Percentiles rank a stretch among this genome's conserved stretches.
Conservation (phyloP, 1,140 invertebrate genomes). For the Gonioctena quinquepunctata region DNA sequence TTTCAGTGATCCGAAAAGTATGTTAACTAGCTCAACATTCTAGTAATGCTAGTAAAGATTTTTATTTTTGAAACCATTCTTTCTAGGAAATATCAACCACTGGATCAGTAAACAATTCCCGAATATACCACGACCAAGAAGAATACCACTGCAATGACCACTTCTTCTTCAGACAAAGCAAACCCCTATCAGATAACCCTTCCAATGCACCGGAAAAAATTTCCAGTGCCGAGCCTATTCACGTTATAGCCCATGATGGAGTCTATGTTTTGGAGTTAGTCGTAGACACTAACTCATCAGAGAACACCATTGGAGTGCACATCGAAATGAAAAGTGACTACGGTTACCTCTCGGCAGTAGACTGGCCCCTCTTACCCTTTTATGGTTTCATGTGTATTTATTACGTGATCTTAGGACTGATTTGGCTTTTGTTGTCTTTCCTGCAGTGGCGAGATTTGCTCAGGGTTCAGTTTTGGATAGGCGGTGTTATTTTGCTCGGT, state of each 20-base stretch:
- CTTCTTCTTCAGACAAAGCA: conserved; percentile 40
- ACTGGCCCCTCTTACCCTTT: conserved; percentile 78
- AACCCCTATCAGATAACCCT: conserved; percentile 26
- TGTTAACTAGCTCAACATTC: neutral
- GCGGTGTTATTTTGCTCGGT: conserved; percentile 84
- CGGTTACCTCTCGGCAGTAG: conserved; percentile 75
- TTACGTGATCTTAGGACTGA: conserved; percentile 80
- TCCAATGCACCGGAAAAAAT: conserved; percentile 18
- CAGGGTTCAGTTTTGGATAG: conserved; percentile 96
- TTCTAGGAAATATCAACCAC: conserved; percentile 22
- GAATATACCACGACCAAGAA: conserved; percentile 24
- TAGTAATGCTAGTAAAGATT: too few species aligned
- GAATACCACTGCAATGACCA: conserved; percentile 44
- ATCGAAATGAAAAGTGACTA: conserved; percentile 68
- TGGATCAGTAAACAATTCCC: conserved; percentile 22
- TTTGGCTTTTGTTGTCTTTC: conserved; percentile 83
- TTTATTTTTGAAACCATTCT: neutral
- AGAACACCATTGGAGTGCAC: conserved; percentile 61
- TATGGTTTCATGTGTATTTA: conserved; percentile 89
- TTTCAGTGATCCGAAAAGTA: conserved; percentile 40
- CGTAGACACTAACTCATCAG: conserved; percentile 30
- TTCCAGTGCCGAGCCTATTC: conserved; percentile 48
- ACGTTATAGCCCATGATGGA: conserved; percentile 59
- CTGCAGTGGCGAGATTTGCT: conserved; percentile 88
- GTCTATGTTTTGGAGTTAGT: conserved; percentile 60